Percentiles rank a stretch among this genome's conserved stretches.
These are phyloP conservation scores for Halcyon leucocephala DNA, from an alignment of 2,797 vertebrate species.

Conservation along the genomic window DNA sequence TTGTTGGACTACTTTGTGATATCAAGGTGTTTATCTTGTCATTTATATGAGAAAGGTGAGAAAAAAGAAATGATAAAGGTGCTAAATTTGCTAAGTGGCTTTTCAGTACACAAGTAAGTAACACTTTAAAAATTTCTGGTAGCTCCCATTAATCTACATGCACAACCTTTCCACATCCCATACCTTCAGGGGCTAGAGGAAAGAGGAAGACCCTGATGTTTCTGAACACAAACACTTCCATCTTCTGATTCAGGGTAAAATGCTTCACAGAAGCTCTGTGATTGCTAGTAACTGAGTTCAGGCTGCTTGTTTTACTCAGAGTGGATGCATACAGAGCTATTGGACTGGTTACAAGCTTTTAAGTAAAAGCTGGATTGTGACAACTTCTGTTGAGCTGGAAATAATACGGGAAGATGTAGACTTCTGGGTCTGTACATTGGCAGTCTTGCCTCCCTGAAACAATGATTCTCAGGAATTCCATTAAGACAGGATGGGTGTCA, in stretches of 20 bases:
- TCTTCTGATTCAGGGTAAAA: neutral
- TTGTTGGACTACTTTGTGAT: neutral
- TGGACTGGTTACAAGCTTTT: neutral
- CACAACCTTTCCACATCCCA: neutral
- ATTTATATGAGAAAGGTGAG: neutral
- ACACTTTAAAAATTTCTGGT: neutral
- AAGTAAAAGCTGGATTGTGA: neutral
- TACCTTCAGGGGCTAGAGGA: neutral
- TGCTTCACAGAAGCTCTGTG: neutral
- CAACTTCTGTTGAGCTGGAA: neutral
- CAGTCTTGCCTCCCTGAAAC: neutral
- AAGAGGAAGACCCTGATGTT: neutral
- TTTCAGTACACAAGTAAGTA: neutral
- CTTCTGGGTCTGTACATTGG: neutral
- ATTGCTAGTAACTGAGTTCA: neutral
- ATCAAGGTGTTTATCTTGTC: neutral
- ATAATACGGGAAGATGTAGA: neutral
- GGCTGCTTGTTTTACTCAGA: neutral
- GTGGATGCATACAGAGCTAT: neutral
- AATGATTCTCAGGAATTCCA: neutral
- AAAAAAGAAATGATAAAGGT: neutral
- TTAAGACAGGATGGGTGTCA: neutral
- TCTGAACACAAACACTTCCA: neutral
- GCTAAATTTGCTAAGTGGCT: neutral
- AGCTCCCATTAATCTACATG: neutral